Percentiles rank a stretch among this genome's conserved stretches.
Conservation (phyloP, 2,113 vertebrate genomes). For the Pachycephala philippinensis region DNA sequence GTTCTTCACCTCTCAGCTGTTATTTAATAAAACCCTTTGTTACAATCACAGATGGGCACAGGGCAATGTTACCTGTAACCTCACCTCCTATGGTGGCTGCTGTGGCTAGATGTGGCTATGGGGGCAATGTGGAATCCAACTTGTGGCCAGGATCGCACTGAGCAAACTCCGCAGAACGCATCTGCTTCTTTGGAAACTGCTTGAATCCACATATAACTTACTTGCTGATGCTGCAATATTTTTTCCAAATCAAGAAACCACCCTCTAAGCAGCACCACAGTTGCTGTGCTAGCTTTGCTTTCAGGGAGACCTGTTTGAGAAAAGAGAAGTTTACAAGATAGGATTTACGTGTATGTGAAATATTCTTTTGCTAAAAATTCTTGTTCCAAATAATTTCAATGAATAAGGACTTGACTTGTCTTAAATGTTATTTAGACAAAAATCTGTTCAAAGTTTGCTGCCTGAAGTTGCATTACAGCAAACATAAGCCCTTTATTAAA, state of each 20-base stretch:
- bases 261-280: background rate
- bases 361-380: background rate
- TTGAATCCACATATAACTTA: background rate
- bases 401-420: background rate
- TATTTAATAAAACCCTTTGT: background rate
- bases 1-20: background rate
- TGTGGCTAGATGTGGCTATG: background rate
- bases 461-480: background rate
- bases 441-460: background rate
- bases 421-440: background rate
- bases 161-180: background rate
- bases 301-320: background rate
- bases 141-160: background rate
- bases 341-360: accelerated
- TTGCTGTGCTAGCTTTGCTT: background rate
- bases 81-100: background rate
- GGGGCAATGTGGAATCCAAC: background rate
- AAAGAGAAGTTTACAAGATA: background rate
- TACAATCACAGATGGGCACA: background rate
- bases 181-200: background rate
- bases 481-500: background rate
- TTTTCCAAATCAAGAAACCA: background rate
- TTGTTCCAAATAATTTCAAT: background rate
- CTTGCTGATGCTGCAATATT: background rate
- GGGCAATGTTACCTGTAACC: background rate